Evolutionary conservation across 1,140 invertebrate species (phyloP).

Genomic region (Charaxes varanes): DNA sequence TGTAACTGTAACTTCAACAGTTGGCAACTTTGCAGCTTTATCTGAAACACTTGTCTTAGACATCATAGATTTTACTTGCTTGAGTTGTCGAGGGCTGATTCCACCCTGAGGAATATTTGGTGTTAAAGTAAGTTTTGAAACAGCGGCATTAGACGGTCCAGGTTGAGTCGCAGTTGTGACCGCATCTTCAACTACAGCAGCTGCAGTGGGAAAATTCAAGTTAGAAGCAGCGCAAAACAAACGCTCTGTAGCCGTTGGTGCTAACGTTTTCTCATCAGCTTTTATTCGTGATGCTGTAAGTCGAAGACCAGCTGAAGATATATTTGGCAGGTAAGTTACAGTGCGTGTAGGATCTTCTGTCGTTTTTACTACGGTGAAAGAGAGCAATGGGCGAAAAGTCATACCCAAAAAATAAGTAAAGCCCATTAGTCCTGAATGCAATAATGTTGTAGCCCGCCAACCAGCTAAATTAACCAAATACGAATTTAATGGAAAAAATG

Average conservation of each 20-base stretch:
- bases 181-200: conserved; percentile 42
- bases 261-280: conserved; percentile 22
- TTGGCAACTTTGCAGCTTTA: conserved; percentile 25
- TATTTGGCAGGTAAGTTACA: conserved; percentile 60
- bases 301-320: conserved; percentile 32
- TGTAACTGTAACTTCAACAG: conserved; percentile 34
- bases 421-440: conserved; percentile 78
- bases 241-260: conserved; percentile 43
- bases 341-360: conserved; percentile 53
- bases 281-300: conserved; percentile 21
- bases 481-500: conserved; percentile 80
- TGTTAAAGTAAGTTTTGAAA: conserved; percentile 45
- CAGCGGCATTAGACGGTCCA: conserved; percentile 38
- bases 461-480: conserved; percentile 78
- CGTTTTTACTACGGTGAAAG: conserved; percentile 44
- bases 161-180: conserved; percentile 24
- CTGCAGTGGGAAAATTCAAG: conserved; percentile 56
- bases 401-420: conserved; percentile 52
- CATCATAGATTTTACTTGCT: conserved; percentile 59
- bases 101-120: conserved; percentile 40
- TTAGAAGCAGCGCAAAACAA: conserved; percentile 57
- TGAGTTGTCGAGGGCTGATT: conserved; percentile 48
- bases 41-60: conserved; percentile 51
- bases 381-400: conserved; percentile 48
- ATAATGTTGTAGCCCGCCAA: conserved; percentile 83